Conservation (phyloP, 2,888 invertebrate species). For the Archips xylosteana region DNA sequence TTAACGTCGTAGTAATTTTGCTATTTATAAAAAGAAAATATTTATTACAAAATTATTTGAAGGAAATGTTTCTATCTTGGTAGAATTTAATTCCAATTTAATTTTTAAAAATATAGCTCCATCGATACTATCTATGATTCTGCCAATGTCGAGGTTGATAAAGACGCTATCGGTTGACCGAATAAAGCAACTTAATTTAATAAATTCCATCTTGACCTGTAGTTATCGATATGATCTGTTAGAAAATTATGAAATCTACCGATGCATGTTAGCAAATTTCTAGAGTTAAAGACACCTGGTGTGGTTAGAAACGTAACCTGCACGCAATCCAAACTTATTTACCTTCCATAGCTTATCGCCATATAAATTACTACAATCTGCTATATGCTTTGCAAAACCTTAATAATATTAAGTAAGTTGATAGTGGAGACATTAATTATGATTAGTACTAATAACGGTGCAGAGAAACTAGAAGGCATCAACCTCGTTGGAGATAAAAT, state of each 20-base stretch:
- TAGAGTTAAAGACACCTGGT: slow-evolving; percentile 9
- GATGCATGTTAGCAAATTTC: background rate
- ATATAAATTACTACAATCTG: slow-evolving; percentile 34
- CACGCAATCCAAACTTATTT: slow-evolving; percentile 30
- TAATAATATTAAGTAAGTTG: slow-evolving; percentile 41
- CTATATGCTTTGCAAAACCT: slow-evolving; percentile 36
- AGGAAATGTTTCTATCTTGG: no score
- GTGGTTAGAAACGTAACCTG: slow-evolving; percentile 30
- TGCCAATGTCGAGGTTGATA: no score
- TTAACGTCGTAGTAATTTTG: background rate
- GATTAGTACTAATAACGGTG: slow-evolving; percentile 58
- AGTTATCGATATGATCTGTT: background rate
- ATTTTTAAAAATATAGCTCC: no score
- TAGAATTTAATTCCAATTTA: no score
- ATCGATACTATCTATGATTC: no score
- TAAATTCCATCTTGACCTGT: no score
- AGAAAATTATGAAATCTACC: background rate
- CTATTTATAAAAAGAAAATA: background rate
- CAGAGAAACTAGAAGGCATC: slow-evolving; percentile 53
- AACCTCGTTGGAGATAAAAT: slow-evolving; percentile 57
- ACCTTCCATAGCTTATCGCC: slow-evolving; percentile 32
- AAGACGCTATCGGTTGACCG: no score
- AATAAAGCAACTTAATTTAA: no score
- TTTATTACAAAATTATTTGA: background rate
- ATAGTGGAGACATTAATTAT: slow-evolving; percentile 47